Evolutionary conservation across 2,888 invertebrate genomes (phyloP), one percentile per base, ranked within the genome.

Genomic region (Branchipolynoe longqiensis): DNA sequence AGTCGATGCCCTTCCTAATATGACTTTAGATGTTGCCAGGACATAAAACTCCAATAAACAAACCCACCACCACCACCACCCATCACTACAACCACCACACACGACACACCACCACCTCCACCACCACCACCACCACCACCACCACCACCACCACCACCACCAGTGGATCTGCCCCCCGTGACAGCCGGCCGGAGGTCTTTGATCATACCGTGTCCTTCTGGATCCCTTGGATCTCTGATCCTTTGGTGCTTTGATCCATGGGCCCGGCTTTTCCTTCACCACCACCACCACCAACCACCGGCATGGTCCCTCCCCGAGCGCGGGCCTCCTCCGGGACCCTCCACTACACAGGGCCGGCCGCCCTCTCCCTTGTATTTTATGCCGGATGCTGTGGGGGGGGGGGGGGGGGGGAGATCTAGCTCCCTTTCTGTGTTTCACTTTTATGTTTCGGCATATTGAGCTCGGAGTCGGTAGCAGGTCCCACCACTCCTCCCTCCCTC

Each of bases 131-230:
- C n/a, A n/a, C n/a, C n/a, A n/a, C n/a, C n/a, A n/a, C n/a, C n/a
- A n/a, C n/a, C n/a, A n/a, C n/a, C n/a, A n/a, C n/a, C n/a, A n/a
- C n/a, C n/a, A n/a, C n/a, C 36, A n/a, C 69, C 36, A 33, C 69
- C 69, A 69, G 69, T 69, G 69, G 69, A 69, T 69, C 69, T 69
- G n/a, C n/a, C 69, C 69, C 69, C 69, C n/a, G 69, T 69, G 69
- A 69, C 69, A 69, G 69, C 36, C 69, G 22, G 69, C n/a, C 38
- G 69, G 38, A 33, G 38, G 36, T 18, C 69, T 69, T 69, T 69
- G 69, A 69, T 69, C 69, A 69, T 69, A 33, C 69, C 38, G 69
- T 69, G 69, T 69, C 69, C 69, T 69, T 69, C 69, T 33, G 69
- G 69, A 33, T 33, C 36, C 69, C 38, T 69, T 69, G 69, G 69